phyloP scores from a whole-genome alignment of 2,888 invertebrate genomes.

The Philereme transversata region DNA sequence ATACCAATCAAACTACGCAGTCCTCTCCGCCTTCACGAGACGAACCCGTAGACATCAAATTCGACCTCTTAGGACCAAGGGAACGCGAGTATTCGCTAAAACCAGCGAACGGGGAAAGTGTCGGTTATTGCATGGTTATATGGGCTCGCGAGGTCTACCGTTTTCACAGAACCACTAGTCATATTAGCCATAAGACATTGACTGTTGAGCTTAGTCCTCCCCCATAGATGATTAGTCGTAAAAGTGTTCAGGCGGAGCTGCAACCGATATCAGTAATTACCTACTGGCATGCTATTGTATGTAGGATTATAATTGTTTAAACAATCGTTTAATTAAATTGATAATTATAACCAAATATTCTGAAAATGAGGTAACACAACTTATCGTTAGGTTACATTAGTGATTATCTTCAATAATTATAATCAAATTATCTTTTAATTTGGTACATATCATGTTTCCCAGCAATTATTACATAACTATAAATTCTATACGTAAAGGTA shows the following conservation, averaged over 20 bases:
- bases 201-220: background rate
- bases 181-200: background rate
- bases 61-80: too few species aligned
- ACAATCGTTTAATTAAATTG: background rate
- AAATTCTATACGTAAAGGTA: background rate
- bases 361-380: constrained; percentile 1
- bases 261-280: background rate
- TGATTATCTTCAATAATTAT: constrained; percentile 1
- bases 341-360: constrained; percentile 1
- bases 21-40: too few species aligned
- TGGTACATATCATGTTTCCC: background rate
- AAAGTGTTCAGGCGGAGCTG: background rate
- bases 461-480: background rate
- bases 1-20: too few species aligned
- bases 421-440: constrained; percentile 1
- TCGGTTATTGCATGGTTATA: too few species aligned
- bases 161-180: too few species aligned
- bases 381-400: constrained; percentile 2
- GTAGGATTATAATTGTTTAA: constrained; percentile 6
- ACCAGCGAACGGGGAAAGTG: too few species aligned
- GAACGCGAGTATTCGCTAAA: too few species aligned
- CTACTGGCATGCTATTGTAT: background rate
- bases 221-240: background rate
- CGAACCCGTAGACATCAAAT: too few species aligned
- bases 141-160: too few species aligned